Base-by-base conservation (phyloP, 1,140 invertebrate genomes). In the Dysdera silvatica region DNA sequence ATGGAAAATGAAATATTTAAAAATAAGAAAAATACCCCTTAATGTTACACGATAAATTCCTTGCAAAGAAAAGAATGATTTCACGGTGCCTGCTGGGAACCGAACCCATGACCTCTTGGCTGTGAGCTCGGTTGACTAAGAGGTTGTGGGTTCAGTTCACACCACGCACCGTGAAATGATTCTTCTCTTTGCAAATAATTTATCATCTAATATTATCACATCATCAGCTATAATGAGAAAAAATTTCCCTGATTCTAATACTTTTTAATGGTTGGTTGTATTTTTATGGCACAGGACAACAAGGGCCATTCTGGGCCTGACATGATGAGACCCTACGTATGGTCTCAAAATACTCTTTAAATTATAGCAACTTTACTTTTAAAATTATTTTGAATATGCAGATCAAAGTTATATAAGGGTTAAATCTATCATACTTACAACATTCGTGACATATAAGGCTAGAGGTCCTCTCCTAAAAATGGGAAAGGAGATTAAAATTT, bases 401-500 rank as follows among this genome's bases (percentile, higher is more conserved):
- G 32, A 71, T 31, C n/a, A 60, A 52, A 40, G 52, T 52, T 52
- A 28, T 40, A 45, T 43, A 31, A 63, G 23, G 20, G 24, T n/a
- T 49, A 40, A 29, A n/a, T 24, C 40, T 12, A 18, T 40, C 23
- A 66, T 64, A 78, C 83, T 80, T 78, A 84, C 83, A 71, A 89
- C 82, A 79, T 90, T 91, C 43, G 85, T 84, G 49, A 89, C 85
- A 75, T 91, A 91, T 14, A 89, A 75, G 68, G 84, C 83, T 5
- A 91, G 74, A 6, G 89, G 72, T 10, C 81, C 79, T 66, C 87
- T 78, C 59, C 88, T 81, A 20, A 82, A 84, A 64, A 83, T 83
- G 7, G 29, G 40, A 37, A 31, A 52, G 32, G 14, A 28, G n/a
- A 28, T 28, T 52, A 8, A 52, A 14, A 29, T 52, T 20, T 28